Evolutionary conservation across 2,888 invertebrate species (phyloP), one percentile per base, ranked within the genome.

Genomic region (Drosophila birchii): DNA sequence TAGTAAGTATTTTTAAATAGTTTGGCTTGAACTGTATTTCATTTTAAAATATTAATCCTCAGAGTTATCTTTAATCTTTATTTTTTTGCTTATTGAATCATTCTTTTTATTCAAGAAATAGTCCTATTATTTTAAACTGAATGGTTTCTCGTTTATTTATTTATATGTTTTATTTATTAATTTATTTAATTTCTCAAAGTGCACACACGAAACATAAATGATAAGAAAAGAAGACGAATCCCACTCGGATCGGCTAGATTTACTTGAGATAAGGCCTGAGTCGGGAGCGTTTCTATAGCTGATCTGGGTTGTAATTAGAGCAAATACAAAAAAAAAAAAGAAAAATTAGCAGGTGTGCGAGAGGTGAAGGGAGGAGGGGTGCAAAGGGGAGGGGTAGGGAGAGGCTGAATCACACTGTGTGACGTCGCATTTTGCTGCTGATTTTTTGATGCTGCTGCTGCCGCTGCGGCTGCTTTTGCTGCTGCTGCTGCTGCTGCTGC

Each of bases 291-390:
- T 56, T 32, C 34, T 62, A 71, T 74, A 76, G 67, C 36, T 59
- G 45, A 54, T 20, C 56, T 51, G 66, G 51, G 44, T 60, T 67
- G 47, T 78, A 86, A 83, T 86, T 81, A 80, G 81, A 81, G 83
- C 69, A 74, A 53, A 74, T 72, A 80, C 72, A 71, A 67, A 32
- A 45, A 53, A 32, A 34, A 51, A 11, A 2, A 16, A 45, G 0
- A 69, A 63, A 80, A 66, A 88, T 88, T 82, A 86, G 60, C 83
- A 88, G 83, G 70, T 82, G 70, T 82, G 68, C 38, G 47, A 39
- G 38, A 20, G 41, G 7, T 36, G 51, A 16, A 47, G 66, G 63
- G 79, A 70, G 43, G 58, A 45, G 51, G 39, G 29, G 43, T 29
- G 43, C 29, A 7, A 18, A 45, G 8, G 53, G 44, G 20, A 32